Percentiles rank a stretch among this genome's conserved stretches.
Evolutionary conservation across 1,140 invertebrate genomes (phyloP).

Genomic region (Idris sp.): DNA sequence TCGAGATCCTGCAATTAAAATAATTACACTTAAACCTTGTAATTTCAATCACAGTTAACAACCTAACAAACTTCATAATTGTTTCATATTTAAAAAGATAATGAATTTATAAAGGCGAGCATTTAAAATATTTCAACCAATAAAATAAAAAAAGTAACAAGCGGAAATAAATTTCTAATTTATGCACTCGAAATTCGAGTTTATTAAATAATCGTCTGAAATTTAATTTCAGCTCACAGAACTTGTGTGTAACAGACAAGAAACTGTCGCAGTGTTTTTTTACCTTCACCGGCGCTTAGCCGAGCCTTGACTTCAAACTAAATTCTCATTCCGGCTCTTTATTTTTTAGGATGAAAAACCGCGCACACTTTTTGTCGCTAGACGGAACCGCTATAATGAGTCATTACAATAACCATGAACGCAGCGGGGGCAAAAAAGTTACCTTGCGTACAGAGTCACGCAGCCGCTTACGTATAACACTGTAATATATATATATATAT

Average conservation of each 20-base stretch:
- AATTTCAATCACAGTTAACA: too few species aligned
- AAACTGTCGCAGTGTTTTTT: conserved; percentile 40
- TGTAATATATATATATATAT: too few species aligned
- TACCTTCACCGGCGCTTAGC: conserved; percentile 9
- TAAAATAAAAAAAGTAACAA: too few species aligned
- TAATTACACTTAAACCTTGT: too few species aligned
- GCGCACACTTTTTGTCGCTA: conserved; percentile 50
- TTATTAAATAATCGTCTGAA: too few species aligned
- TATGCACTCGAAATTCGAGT: too few species aligned
- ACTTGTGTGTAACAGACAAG: conserved; percentile 4
- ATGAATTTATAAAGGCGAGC: too few species aligned
- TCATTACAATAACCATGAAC: conserved; percentile 56
- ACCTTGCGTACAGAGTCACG: conserved; percentile 55
- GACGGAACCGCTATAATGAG: conserved; percentile 58
- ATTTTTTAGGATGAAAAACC: conserved; percentile 48
- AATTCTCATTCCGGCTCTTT: conserved; percentile 34
- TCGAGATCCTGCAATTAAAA: too few species aligned
- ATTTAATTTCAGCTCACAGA: conserved; percentile 8
- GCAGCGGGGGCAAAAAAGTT: conserved; percentile 47
- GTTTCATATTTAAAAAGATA: too few species aligned
- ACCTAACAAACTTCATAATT: too few species aligned
- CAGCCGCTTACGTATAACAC: conserved; percentile 50
- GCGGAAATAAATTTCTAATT: too few species aligned
- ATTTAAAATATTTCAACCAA: too few species aligned
- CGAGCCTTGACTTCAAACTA: conserved; percentile 48